Evolutionary conservation across 2,113 vertebrate genomes (phyloP).

Genomic region (Uria aalge): DNA sequence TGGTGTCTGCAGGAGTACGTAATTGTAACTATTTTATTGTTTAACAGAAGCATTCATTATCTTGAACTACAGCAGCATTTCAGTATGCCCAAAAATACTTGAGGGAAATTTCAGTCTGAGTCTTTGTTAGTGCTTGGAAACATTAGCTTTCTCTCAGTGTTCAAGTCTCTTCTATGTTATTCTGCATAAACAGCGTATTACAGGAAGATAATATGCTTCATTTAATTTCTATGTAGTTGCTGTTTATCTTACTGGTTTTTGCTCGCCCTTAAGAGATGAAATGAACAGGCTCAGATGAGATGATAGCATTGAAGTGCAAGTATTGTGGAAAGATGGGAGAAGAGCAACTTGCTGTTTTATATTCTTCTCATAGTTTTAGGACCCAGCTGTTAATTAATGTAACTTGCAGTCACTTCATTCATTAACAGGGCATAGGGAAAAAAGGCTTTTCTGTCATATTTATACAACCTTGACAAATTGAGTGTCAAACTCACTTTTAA

Average conservation of each 20-base stretch:
- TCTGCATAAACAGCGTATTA: background rate
- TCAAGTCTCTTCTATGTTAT: background rate
- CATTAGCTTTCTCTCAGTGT: background rate
- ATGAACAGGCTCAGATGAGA: background rate
- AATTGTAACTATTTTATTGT: background rate
- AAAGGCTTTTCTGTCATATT: background rate
- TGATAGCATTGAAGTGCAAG: background rate
- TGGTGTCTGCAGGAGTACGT: background rate
- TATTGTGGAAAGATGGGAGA: background rate
- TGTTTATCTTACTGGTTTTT: background rate
- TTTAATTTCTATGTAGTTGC: background rate
- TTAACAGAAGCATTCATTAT: background rate
- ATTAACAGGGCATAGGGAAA: background rate
- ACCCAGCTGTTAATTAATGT: background rate
- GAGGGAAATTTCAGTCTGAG: background rate
- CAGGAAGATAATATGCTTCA: background rate
- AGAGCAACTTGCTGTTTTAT: background rate
- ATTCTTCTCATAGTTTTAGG: background rate
- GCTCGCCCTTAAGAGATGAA: background rate
- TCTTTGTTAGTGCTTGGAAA: background rate
- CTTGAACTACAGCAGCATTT: background rate
- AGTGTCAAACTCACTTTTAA: background rate
- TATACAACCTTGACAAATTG: background rate
- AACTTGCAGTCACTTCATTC: background rate
- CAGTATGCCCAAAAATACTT: background rate